A percentile compares a stretch with the other conserved stretches of the same genome.
Evolutionary conservation across 2,797 vertebrate genomes (phyloP).

Genomic region (Kryptopterus vitreolus): DNA sequence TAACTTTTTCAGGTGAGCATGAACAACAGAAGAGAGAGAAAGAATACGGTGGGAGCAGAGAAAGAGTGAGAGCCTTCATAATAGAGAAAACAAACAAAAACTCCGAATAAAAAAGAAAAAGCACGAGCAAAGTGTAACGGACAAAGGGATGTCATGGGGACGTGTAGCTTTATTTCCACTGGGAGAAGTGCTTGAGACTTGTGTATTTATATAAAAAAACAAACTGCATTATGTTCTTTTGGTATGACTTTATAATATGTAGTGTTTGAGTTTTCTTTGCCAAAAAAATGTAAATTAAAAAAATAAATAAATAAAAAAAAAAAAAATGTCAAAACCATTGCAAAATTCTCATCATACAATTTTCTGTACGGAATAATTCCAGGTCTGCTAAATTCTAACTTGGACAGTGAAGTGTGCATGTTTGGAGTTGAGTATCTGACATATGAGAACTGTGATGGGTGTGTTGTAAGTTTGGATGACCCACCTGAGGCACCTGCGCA

Average conservation of each 20-base stretch:
- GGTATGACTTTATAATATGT: conserved; percentile 1
- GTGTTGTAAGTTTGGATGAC: conserved; percentile 4
- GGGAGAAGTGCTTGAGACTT: conserved; percentile 2
- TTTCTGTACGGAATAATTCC: neutral
- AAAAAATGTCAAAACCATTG: conserved; percentile 9
- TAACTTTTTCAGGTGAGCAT: conserved; percentile 21
- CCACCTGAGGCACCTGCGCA: conserved; percentile 83
- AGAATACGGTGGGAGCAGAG: neutral
- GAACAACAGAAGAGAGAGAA: neutral
- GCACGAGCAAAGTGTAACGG: conserved; percentile 18
- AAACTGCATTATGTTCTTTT: neutral
- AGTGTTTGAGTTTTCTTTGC: neutral
- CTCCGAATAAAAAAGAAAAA: conserved; percentile 26
- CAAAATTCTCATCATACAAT: neutral
- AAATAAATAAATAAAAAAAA: no score
- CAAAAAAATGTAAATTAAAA: no score
- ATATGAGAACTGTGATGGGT: conserved; percentile 1
- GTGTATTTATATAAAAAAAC: neutral
- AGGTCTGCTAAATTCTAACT: conserved; percentile 21
- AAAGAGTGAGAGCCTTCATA: neutral
- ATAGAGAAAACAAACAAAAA: conserved; percentile 25
- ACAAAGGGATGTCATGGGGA: conserved; percentile 3
- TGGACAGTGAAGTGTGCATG: neutral
- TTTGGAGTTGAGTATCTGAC: conserved; percentile 9
- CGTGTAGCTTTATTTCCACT: conserved; percentile 21